Conservation (phyloP, 2,113 vertebrate species). For the Corvus hawaiiensis region DNA sequence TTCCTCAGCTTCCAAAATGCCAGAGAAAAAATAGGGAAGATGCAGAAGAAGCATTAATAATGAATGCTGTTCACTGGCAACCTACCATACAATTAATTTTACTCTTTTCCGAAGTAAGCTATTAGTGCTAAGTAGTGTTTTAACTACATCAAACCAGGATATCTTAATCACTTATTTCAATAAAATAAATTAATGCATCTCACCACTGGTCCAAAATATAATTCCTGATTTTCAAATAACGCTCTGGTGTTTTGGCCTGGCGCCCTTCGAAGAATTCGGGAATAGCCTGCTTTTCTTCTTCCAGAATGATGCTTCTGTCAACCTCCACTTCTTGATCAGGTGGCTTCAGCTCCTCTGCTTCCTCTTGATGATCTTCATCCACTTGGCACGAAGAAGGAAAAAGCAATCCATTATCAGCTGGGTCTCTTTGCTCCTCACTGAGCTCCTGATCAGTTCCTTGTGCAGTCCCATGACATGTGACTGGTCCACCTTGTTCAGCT, state of each 20-base stretch:
- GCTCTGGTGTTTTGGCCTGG: conserved; percentile 92
- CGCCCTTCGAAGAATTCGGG: conserved; percentile 97
- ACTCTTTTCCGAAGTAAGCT: not conserved
- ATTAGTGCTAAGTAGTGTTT: not conserved
- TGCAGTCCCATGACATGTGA: not conserved
- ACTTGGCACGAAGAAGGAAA: conserved; percentile 56
- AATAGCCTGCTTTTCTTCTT: conserved; percentile 96
- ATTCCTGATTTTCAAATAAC: conserved; percentile 97
- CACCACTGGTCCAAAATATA: conserved; percentile 98
- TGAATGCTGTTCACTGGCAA: not conserved
- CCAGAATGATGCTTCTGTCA: conserved; percentile 80
- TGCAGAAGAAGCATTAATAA: not conserved
- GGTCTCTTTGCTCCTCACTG: conserved; percentile 28
- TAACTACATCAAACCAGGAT: not conserved
- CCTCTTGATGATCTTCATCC: conserved; percentile 70
- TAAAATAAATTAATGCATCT: not conserved
- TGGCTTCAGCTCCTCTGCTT: conserved; percentile 84
- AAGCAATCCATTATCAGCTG: conserved; percentile 4
- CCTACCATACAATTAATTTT: not conserved
- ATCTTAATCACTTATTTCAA: not conserved
- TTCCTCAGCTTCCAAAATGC: not conserved
- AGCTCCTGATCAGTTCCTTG: not conserved
- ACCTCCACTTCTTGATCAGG: conserved; percentile 90
- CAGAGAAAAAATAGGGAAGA: not conserved
- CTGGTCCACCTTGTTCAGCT: not conserved